phyloP scores from a whole-genome alignment of 2,888 invertebrate genomes.

The Gandaritis pyraliata region DNA sequence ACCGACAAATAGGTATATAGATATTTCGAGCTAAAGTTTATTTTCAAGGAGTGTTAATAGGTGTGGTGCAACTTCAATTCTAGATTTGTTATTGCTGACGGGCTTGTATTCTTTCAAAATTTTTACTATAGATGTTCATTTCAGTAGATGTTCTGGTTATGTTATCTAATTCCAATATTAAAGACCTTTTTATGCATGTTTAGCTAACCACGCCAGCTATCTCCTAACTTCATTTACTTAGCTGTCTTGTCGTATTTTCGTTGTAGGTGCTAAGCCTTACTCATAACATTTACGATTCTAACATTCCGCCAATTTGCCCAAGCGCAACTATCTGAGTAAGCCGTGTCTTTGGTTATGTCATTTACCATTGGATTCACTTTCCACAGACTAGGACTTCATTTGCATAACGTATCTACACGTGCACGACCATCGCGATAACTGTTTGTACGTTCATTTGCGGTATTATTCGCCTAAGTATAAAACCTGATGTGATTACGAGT shows the following conservation, averaged over 20 bases:
- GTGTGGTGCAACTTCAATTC: background rate
- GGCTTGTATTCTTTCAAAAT: too few species aligned
- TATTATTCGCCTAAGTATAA: slow-evolving; percentile 1
- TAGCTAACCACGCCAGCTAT: too few species aligned
- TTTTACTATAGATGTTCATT: too few species aligned
- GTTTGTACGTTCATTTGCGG: slow-evolving; percentile 1
- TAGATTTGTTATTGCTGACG: too few species aligned
- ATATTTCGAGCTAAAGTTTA: slow-evolving; percentile 5
- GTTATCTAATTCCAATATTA: too few species aligned
- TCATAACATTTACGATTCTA: background rate
- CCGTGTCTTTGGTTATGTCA: slow-evolving; percentile 44
- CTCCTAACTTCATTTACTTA: too few species aligned
- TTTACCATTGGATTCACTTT: slow-evolving; percentile 55
- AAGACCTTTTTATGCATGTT: too few species aligned
- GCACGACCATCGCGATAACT: slow-evolving; percentile 8
- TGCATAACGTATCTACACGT: slow-evolving; percentile 43
- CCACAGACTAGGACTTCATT: slow-evolving; percentile 47
- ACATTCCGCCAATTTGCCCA: slow-evolving; percentile 3
- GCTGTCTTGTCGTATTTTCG: too few species aligned
- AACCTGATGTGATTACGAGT: slow-evolving; percentile 18
- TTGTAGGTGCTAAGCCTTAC: too few species aligned
- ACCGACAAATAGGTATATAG: slow-evolving; percentile 9
- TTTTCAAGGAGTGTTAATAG: background rate
- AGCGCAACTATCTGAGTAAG: slow-evolving; percentile 12
- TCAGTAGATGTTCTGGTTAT: too few species aligned